These are phyloP conservation scores for Muntiacus reevesi DNA, from an alignment of 2,113 vertebrate genomes.

Conservation along the genomic window DNA sequence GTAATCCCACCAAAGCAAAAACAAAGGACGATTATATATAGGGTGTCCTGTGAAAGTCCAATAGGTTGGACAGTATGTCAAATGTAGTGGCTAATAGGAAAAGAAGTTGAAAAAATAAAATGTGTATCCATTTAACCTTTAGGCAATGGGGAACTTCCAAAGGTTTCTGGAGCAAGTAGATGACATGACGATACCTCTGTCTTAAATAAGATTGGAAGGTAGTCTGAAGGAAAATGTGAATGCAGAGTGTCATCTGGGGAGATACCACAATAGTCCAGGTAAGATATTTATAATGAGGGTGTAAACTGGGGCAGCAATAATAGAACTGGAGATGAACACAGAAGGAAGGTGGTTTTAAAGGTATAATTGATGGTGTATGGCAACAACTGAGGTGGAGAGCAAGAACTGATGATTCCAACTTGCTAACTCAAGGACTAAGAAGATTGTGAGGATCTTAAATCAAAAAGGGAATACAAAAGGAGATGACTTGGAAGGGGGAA, in stretches of 20 bases:
- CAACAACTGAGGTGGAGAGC: background rate
- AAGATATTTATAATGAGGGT: background rate
- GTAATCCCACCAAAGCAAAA: background rate
- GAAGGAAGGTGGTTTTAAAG: background rate
- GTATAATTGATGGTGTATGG: background rate
- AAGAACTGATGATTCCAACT: background rate
- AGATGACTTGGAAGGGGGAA: background rate
- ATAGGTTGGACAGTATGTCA: background rate
- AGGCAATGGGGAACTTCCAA: background rate
- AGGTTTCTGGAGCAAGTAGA: background rate
- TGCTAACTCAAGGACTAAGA: background rate
- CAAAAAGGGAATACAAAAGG: background rate
- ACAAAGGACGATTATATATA: background rate
- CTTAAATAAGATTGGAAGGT: background rate
- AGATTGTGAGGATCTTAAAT: background rate
- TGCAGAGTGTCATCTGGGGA: background rate
- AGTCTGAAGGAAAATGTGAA: background rate
- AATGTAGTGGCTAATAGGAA: background rate
- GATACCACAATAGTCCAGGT: background rate
- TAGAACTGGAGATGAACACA: background rate
- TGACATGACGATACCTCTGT: background rate
- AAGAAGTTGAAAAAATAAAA: background rate
- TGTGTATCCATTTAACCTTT: background rate
- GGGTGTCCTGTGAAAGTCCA: background rate
- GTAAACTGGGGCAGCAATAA: background rate